Percentiles rank a stretch among this genome's conserved stretches.
Conservation (phyloP, 1,140 invertebrate genomes). For the Diabrotica virgifera region DNA sequence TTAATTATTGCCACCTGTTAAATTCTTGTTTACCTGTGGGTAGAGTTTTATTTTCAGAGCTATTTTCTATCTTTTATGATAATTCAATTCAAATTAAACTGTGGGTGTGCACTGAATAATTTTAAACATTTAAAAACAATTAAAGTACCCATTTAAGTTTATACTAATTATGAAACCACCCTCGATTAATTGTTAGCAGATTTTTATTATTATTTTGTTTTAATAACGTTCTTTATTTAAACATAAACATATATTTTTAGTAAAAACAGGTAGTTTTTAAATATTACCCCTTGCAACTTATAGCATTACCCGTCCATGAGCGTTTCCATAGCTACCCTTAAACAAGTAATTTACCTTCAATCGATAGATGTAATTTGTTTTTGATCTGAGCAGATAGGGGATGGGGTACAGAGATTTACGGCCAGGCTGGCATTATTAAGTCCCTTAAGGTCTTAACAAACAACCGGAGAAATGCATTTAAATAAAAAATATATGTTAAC, state of each 20-base stretch:
- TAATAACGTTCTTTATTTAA: neutral
- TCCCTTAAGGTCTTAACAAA: too few species aligned
- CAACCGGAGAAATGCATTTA: too few species aligned
- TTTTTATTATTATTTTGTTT: neutral
- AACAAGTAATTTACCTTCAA: constrained; percentile 11
- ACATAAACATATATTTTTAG: neutral
- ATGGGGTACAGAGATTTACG: neutral
- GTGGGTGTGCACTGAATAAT: too few species aligned
- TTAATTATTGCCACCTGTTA: too few species aligned
- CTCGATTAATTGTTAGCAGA: neutral
- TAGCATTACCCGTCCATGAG: neutral
- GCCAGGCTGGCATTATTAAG: too few species aligned
- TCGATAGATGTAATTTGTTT: constrained; percentile 17
- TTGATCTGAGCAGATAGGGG: neutral
- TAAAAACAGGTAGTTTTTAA: neutral
- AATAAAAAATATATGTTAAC: too few species aligned
- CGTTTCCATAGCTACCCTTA: constrained; percentile 16
- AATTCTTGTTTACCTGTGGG: too few species aligned
- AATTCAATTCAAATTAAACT: too few species aligned
- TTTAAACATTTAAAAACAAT: too few species aligned
- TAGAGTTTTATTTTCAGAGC: too few species aligned
- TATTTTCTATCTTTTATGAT: too few species aligned
- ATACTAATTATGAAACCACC: neutral
- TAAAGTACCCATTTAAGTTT: neutral
- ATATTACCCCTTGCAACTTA: neutral